Evolutionary conservation across 2,888 invertebrate species (phyloP).

Genomic region (Myopa testacea): DNA sequence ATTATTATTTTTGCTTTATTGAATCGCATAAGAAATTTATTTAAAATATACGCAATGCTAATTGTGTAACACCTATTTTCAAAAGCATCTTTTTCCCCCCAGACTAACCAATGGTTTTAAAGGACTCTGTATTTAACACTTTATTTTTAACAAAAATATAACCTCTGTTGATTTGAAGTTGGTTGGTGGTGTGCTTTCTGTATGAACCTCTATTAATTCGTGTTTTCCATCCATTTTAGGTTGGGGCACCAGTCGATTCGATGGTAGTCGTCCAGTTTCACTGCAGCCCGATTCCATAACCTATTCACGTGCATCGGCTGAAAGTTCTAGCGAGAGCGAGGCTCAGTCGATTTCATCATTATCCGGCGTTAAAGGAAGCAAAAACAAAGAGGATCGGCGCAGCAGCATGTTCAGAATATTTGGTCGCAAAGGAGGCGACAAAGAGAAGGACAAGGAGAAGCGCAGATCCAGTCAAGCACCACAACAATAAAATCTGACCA

Average conservation of each 20-base stretch:
- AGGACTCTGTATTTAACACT: no score
- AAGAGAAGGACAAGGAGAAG: slow-evolving; percentile 61
- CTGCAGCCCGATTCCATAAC: slow-evolving; percentile 63
- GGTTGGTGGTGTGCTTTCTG: no score
- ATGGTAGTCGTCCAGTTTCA: slow-evolving; percentile 65
- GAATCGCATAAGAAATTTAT: no score
- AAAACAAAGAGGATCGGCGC: slow-evolving; percentile 65
- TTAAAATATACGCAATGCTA: no score
- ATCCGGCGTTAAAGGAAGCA: slow-evolving; percentile 63
- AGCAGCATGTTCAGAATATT: slow-evolving; percentile 68
- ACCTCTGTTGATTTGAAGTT: no score
- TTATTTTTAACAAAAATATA: no score
- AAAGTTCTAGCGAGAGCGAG: slow-evolving; percentile 69
- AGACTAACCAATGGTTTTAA: no score
- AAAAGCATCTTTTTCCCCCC: no score
- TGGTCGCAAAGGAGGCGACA: slow-evolving; percentile 65
- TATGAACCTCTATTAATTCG: no score
- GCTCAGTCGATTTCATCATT: slow-evolving; percentile 68
- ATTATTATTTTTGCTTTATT: no score
- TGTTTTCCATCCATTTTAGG: slow-evolving; percentile 52
- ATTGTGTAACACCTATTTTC: no score
- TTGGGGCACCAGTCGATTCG: slow-evolving; percentile 67
- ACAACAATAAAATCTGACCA: slow-evolving; percentile 54
- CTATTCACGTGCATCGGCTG: slow-evolving; percentile 64
- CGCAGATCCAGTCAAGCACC: slow-evolving; percentile 64